Conservation (phyloP, 1,140 invertebrate species). For the Nasonia vitripennis region DNA sequence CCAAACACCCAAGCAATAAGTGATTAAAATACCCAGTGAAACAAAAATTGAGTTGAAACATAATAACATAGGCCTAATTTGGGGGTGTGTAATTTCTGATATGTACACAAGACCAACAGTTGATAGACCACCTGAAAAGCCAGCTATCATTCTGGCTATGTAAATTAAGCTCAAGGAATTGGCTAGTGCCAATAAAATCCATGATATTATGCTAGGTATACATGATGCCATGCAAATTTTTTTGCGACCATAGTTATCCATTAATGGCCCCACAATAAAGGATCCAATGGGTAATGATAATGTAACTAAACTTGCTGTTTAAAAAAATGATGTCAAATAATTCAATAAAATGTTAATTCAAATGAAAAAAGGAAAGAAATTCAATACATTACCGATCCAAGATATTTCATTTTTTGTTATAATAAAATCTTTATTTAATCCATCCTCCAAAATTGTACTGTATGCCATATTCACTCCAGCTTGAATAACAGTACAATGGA, state of each 20-base stretch:
- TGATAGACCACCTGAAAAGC: slow-evolving; percentile 74
- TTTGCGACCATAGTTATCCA: slow-evolving; percentile 81
- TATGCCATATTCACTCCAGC: slow-evolving; percentile 77
- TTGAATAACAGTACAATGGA: slow-evolving; percentile 73
- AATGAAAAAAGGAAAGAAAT: not conserved
- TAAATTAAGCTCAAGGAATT: slow-evolving; percentile 72
- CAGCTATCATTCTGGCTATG: slow-evolving; percentile 73
- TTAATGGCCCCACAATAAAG: slow-evolving; percentile 75
- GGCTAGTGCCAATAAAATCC: slow-evolving; percentile 74
- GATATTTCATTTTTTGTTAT: slow-evolving; percentile 64
- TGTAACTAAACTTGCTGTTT: slow-evolving; percentile 76
- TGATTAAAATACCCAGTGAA: slow-evolving; percentile 77
- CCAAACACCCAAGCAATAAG: slow-evolving; percentile 72
- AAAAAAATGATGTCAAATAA: slow-evolving; percentile 56
- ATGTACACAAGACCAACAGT: slow-evolving; percentile 77
- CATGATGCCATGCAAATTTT: slow-evolving; percentile 75
- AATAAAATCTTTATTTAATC: slow-evolving; percentile 61
- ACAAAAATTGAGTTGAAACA: slow-evolving; percentile 77
- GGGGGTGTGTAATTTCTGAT: slow-evolving; percentile 76
- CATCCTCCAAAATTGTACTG: slow-evolving; percentile 74
- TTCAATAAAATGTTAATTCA: not conserved
- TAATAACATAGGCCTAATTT: slow-evolving; percentile 75
- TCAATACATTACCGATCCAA: slow-evolving; percentile 73
- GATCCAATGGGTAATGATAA: slow-evolving; percentile 76
- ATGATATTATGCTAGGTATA: slow-evolving; percentile 78